Percentiles rank a stretch among this genome's conserved stretches.
phyloP scores from a whole-genome alignment of 2,888 invertebrate species.

The Chamaedrilus cognettii region DNA sequence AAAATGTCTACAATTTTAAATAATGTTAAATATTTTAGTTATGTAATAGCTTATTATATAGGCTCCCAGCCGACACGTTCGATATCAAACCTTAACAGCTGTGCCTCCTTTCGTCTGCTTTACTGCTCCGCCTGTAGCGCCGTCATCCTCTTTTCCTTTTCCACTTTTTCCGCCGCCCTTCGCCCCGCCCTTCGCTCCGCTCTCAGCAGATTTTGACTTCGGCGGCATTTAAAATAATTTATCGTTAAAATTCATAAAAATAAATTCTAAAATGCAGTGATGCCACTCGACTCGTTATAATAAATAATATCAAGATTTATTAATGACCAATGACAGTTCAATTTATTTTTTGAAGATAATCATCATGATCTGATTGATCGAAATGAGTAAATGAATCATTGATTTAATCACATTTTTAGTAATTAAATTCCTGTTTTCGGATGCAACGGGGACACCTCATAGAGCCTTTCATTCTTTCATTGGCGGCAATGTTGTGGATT shows the following conservation, averaged over 20 bases:
- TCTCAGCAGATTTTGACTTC: slow-evolving; percentile 43
- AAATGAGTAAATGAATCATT: no score
- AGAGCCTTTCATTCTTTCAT: no score
- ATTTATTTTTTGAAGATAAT: neutral
- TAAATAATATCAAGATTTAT: no score
- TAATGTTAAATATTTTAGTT: no score
- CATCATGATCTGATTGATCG: neutral
- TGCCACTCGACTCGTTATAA: no score
- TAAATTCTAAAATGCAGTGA: neutral
- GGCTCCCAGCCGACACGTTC: neutral
- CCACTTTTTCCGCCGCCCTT: slow-evolving; percentile 44
- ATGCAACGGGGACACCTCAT: no score
- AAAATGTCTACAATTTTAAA: no score
- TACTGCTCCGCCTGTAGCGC: slow-evolving; percentile 49
- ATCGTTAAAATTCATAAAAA: neutral
- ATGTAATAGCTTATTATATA: no score
- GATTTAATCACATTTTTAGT: no score
- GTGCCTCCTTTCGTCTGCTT: slow-evolving; percentile 58
- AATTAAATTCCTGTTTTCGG: no score
- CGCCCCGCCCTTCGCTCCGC: slow-evolving; percentile 40
- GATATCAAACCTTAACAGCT: slow-evolving; percentile 68
- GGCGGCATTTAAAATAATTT: slow-evolving; percentile 19
- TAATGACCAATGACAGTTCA: neutral
- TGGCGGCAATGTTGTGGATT: no score
- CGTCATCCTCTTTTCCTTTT: slow-evolving; percentile 42